Percentiles rank a stretch among this genome's conserved stretches.
These are phyloP conservation scores for Galendromus occidentalis DNA, from an alignment of 1,140 invertebrate genomes.

Conservation along the genomic window DNA sequence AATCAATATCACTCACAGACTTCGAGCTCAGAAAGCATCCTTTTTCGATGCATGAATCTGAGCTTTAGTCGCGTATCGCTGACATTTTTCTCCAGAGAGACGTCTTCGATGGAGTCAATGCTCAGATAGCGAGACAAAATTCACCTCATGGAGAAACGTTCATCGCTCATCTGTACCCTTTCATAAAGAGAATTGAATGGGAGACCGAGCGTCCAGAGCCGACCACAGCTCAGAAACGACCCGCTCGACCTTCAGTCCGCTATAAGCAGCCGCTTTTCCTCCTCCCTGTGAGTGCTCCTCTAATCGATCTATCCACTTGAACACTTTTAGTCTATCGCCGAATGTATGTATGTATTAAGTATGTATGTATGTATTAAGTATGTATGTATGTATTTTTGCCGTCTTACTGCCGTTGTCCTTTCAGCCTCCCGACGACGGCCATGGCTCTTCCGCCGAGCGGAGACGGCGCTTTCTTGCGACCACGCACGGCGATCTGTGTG, in stretches of 20 bases:
- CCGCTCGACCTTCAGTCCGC: background rate
- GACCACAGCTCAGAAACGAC: background rate
- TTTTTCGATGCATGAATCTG: too few relatives aligned
- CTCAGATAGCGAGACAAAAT: background rate
- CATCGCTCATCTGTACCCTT: constrained; percentile 1
- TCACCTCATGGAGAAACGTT: background rate
- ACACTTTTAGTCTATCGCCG: background rate
- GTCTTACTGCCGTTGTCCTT: too few relatives aligned
- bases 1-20: too few relatives aligned
- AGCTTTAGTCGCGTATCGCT: too few relatives aligned
- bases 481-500: background rate
- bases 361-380: background rate
- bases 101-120: background rate
- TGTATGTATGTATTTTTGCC: background rate
- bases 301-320: background rate
- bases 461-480: background rate
- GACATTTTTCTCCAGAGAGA: background rate
- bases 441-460: background rate
- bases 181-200: background rate
- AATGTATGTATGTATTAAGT: background rate
- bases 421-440: background rate
- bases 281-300: background rate
- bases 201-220: background rate
- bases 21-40: too few relatives aligned
- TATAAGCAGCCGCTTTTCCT: constrained; percentile 3